Evolutionary conservation across 2,888 invertebrate genomes (phyloP), one percentile per base, ranked within the genome.

Genomic region (Criorhina ranunculi): DNA sequence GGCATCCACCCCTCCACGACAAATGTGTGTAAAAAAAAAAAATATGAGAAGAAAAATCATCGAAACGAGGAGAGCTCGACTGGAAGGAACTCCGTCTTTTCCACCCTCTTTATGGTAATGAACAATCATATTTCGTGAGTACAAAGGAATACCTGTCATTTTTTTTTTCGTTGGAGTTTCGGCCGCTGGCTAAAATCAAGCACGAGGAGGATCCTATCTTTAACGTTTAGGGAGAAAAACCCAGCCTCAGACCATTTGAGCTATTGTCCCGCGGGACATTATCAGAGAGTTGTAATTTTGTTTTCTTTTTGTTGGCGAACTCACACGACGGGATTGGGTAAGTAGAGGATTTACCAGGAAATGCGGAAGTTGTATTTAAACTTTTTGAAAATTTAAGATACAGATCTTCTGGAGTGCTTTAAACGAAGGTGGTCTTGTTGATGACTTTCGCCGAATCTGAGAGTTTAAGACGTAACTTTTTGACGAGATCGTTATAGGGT

Each of bases 71-170:
- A 59, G 37, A 46, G 40, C 51, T 44, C 44, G 64, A 40, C 55
- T 70, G 62, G 62, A 77, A 60, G 82, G 64, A 55, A 53, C 15
- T 59, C 33, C 59, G 37, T 60, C 75, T 29, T 59, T 53, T 51
- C 66, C 59, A 64, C 69, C 70, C 59, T 66, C 80, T 69, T 83
- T 85, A 75, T 80, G 85, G 75, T 85, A 85, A 85, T 85, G 85
- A 85, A 85, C 85, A 85, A 85, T 85, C 85, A 85, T 85, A 80
- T 85, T 85, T 80, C 70, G 85, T 70, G 80, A 75, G 80, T 59
- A 85, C 85, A 85, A 85, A 85, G 76, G 80, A 75, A 85, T 85
- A 80, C 85, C 80, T 85, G 80, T 66, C 76, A 66, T 69, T 49
- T 40, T 60, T 19, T 29, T 49, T 53, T 33, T 35, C 19, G 24